Evolutionary conservation across 2,888 invertebrate species (phyloP).

Genomic region (Aphidoletes aphidimyza): DNA sequence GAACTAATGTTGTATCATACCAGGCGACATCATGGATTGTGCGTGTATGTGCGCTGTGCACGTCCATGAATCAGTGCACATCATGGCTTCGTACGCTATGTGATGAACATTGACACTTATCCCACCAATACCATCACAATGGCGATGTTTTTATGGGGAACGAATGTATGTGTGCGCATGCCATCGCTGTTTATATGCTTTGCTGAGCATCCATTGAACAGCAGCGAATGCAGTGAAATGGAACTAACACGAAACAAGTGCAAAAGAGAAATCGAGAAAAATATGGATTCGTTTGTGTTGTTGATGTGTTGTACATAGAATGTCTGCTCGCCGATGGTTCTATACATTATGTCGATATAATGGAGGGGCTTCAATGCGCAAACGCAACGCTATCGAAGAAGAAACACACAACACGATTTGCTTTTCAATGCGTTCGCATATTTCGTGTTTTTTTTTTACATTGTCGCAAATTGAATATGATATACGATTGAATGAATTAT

Average conservation of each 20-base stretch:
- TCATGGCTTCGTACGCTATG: slow-evolving; percentile 22
- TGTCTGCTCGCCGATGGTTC: neutral
- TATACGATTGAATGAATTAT: slow-evolving; percentile 9
- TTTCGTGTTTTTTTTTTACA: too few relatives aligned
- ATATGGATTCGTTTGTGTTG: too few relatives aligned
- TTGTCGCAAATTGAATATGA: slow-evolving; percentile 48
- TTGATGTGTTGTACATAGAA: slow-evolving; percentile 51
- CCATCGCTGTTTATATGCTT: neutral
- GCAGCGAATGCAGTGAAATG: slow-evolving; percentile 22
- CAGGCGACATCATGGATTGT: neutral
- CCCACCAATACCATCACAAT: neutral
- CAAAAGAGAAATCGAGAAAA: slow-evolving; percentile 25
- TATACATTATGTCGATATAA: slow-evolving; percentile 22
- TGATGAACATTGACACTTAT: slow-evolving; percentile 38
- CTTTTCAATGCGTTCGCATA: slow-evolving; percentile 18
- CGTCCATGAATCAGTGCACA: slow-evolving; percentile 49
- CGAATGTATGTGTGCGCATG: slow-evolving; percentile 32
- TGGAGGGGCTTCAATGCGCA: slow-evolving; percentile 25
- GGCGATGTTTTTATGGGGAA: too few relatives aligned
- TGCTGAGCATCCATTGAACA: neutral
- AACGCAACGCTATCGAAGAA: neutral
- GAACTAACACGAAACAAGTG: slow-evolving; percentile 32
- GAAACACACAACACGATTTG: neutral
- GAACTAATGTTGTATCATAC: too few relatives aligned
- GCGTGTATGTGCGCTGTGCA: neutral